Conservation (phyloP, 2,797 vertebrate genomes). For the Alfaro cultratus region DNA sequence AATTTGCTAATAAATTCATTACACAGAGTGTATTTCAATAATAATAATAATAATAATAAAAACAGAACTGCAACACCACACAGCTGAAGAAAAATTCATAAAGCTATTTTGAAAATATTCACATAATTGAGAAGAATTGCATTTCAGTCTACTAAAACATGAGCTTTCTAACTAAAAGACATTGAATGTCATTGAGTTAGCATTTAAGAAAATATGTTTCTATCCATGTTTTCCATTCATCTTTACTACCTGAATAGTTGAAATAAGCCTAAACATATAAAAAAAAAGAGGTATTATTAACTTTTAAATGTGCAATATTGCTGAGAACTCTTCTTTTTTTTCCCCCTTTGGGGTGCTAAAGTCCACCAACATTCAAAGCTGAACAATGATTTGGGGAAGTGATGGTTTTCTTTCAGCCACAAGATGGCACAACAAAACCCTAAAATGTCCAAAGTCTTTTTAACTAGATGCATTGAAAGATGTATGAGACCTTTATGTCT, state of each 20-base stretch:
- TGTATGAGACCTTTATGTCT: conserved; percentile 3
- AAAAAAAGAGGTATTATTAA: not conserved
- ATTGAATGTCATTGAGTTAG: no score
- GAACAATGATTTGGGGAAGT: not conserved
- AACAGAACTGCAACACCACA: not conserved
- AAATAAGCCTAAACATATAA: not conserved
- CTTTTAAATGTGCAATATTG: not conserved
- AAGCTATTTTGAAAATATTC: not conserved
- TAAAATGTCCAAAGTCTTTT: not conserved
- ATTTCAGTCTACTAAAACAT: not conserved
- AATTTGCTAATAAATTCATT: not conserved
- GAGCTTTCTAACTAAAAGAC: not conserved
- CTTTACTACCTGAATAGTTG: not conserved
- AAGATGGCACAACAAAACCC: conserved; percentile 40
- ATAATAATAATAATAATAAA: not conserved
- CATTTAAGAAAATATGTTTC: not conserved
- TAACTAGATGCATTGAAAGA: not conserved
- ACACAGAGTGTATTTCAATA: not conserved
- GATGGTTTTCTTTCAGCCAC: conserved; percentile 33
- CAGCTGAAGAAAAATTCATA: not conserved
- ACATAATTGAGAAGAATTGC: not conserved
- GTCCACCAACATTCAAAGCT: not conserved
- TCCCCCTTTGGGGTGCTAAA: not conserved
- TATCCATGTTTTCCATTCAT: not conserved
- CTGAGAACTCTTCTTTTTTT: not conserved